A percentile compares a stretch with the other conserved stretches of the same genome.
Conservation (phyloP, 1,140 invertebrate genomes). For the Luehdorfia chinensis region DNA sequence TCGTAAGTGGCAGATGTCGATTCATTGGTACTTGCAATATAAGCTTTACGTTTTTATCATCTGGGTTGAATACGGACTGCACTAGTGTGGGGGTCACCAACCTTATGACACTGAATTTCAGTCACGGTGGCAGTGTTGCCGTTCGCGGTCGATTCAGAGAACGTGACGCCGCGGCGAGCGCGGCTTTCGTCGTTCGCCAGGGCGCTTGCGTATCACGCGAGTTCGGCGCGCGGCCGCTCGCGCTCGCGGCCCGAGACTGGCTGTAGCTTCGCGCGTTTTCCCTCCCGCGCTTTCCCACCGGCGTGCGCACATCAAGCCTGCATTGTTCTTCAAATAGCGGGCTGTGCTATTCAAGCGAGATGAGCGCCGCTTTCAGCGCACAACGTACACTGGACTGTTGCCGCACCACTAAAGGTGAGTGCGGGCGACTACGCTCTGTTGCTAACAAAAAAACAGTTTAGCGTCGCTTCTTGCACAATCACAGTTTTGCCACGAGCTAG, state of each 20-base stretch:
- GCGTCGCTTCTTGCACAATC: constrained; percentile 39
- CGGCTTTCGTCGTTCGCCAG: constrained; percentile 67
- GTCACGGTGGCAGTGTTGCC: constrained; percentile 59
- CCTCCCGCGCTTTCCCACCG: constrained; percentile 69
- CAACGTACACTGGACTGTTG: constrained; percentile 43
- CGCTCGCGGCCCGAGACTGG: constrained; percentile 64
- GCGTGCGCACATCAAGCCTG: constrained; percentile 71
- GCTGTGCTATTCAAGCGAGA: constrained; percentile 45
- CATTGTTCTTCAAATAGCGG: constrained; percentile 72
- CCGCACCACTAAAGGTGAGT: constrained; percentile 30
- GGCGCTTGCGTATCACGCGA: constrained; percentile 54
- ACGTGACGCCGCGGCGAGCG: constrained; percentile 68
- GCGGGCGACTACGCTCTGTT: constrained; percentile 17
- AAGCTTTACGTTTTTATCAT: constrained; percentile 26
- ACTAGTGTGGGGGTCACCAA: constrained; percentile 61
- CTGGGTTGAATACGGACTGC: constrained; percentile 46
- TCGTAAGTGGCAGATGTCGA: too few relatives aligned
- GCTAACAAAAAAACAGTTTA: constrained; percentile 33
- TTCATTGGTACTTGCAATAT: constrained; percentile 25
- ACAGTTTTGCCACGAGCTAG: constrained; percentile 13
- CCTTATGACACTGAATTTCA: constrained; percentile 74
- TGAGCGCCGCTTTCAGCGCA: constrained; percentile 51
- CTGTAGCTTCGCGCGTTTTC: constrained; percentile 64
- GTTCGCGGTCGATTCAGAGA: constrained; percentile 61
- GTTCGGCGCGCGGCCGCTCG: constrained; percentile 62